A percentile compares a stretch with the other conserved stretches of the same genome.
These are phyloP conservation scores for Sphinx pinastri DNA, from an alignment of 2,888 invertebrate genomes.

Conservation along the genomic window DNA sequence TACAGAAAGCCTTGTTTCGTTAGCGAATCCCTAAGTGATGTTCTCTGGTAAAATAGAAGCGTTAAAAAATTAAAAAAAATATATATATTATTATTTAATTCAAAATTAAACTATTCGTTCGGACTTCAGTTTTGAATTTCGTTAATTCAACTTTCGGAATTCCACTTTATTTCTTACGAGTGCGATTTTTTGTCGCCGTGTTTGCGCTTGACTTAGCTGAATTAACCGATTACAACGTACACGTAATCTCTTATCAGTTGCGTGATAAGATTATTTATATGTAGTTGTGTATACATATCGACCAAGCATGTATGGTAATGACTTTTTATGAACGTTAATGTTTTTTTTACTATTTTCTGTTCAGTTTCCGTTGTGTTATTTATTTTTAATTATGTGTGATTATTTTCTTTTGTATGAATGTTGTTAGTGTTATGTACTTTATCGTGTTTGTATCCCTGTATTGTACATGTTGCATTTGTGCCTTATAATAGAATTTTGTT, in stretches of 20 bases:
- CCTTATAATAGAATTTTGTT: neutral
- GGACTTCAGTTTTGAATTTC: no score
- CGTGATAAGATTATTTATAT: slow-evolving; percentile 19
- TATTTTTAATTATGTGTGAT: slow-evolving; percentile 61
- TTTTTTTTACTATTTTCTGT: slow-evolving; percentile 16
- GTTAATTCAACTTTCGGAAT: no score
- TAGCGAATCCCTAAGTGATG: no score
- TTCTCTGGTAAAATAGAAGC: no score
- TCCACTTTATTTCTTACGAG: neutral
- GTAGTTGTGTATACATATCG: slow-evolving; percentile 2
- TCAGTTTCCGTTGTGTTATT: slow-evolving; percentile 17
- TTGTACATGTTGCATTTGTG: neutral
- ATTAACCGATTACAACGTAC: slow-evolving; percentile 15
- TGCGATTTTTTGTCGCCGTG: slow-evolving; percentile 4
- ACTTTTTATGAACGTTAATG: slow-evolving; percentile 27
- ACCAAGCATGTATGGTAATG: slow-evolving; percentile 20
- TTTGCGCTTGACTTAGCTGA: neutral
- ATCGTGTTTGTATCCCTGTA: slow-evolving; percentile 35
- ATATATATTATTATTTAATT: no score
- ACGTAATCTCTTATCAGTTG: slow-evolving; percentile 17
- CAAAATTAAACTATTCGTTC: no score
- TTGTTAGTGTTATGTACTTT: slow-evolving; percentile 43
- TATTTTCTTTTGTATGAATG: slow-evolving; percentile 55
- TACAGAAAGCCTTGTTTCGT: no score
- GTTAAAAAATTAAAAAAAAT: no score